phyloP scores from a whole-genome alignment of 2,113 vertebrate genomes.

The Oriolus oriolus region DNA sequence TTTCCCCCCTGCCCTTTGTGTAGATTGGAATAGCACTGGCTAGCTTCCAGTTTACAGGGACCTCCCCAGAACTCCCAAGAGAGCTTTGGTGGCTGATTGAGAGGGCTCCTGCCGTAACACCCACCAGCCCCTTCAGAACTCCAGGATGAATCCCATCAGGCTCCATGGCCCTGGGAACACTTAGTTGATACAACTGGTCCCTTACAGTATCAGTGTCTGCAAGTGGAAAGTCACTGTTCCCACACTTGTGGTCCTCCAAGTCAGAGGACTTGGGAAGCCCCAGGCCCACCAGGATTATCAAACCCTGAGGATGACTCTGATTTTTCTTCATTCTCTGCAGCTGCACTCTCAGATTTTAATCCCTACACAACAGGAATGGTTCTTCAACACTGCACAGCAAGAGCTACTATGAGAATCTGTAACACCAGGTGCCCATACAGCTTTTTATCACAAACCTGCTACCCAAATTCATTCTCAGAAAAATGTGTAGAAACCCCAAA shows the following conservation, averaged over 20 bases:
- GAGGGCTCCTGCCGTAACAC: not conserved
- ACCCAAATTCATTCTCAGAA: not conserved
- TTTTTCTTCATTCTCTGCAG: not conserved
- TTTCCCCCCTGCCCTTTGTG: not conserved
- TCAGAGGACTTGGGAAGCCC: not conserved
- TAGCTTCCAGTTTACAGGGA: not conserved
- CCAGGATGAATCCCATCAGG: not conserved
- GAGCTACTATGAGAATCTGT: not conserved
- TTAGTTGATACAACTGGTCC: not conserved
- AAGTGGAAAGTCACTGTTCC: not conserved
- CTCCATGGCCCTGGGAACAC: not conserved
- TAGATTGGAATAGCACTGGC: not conserved
- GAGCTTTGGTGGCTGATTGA: not conserved
- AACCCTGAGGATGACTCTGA: not conserved
- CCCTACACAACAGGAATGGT: not conserved
- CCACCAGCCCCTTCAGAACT: not conserved
- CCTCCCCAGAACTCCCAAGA: not conserved
- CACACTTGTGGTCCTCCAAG: not conserved
- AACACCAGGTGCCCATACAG: not conserved
- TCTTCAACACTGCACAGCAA: not conserved
- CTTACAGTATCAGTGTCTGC: not conserved
- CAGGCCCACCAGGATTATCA: not conserved
- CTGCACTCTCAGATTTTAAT: not conserved
- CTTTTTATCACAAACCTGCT: not conserved
- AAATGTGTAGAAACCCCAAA: not conserved